Evolutionary conservation across 1,140 invertebrate species (phyloP), one percentile per base, ranked within the genome.

Genomic region (Adelges cooleyi): DNA sequence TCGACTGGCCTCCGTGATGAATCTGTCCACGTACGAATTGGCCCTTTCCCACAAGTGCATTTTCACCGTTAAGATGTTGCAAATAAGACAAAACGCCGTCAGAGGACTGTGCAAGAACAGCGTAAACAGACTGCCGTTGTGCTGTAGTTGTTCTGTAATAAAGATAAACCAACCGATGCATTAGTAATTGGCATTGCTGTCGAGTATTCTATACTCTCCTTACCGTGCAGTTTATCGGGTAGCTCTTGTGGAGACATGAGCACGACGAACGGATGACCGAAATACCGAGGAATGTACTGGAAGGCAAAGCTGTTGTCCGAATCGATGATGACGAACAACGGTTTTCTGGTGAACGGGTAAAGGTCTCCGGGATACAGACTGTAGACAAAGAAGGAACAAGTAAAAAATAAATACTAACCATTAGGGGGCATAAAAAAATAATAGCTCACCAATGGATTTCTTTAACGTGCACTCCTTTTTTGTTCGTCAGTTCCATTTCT

Each of bases 291-390:
- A 73, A 96, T 87, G 74, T 92, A 85, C 78, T 91, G 86, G 78
- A 96, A 97, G 66, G 91, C 88, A 75, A 88, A 90, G 73, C 90
- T 93, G 77, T 95, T 96, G 76, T 96, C 89, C 71, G 91, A 95
- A 76, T 97, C 94, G 66, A 97, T 85, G 68, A 97, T 89, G 48
- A 97, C 80, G 77, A 96, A 95, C 23, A 96, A 78, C 36, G 72
- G 72, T 49, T 73, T 72, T 65, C 72, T 69, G 46, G 72, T 73
- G 40, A 96, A 80, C 18, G 93, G 93, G 75, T 90, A 89, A 23
- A 96, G 77, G 75, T 96, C 93, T 49, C 92, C 92, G 29, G 93
- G 92, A 75, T 95, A 92, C 66, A 96, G 80, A 75, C 86, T 88
- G 75, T 27, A 65, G 46, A 4, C 53, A 70, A 68, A 22, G 68